A percentile compares a stretch with the other conserved stretches of the same genome.
phyloP scores from a whole-genome alignment of 2,113 vertebrate species.

The Notarius quadriscutis region DNA sequence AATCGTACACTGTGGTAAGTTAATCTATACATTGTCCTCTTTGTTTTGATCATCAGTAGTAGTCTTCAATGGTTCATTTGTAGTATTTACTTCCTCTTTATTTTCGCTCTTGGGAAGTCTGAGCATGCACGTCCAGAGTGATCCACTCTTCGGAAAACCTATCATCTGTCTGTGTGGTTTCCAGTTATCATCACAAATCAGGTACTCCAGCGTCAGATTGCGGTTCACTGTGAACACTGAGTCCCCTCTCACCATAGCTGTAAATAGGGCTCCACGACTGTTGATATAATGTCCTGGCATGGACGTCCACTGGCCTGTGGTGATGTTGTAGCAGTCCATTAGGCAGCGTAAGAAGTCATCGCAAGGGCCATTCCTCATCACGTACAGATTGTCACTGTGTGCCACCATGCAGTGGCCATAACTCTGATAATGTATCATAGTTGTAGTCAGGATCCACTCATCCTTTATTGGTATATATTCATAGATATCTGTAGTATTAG shows the following conservation, averaged over 20 bases:
- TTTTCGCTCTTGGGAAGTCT: constrained; percentile 74
- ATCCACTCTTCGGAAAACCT: constrained; percentile 87
- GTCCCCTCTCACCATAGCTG: constrained; percentile 80
- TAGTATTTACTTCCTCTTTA: constrained; percentile 40
- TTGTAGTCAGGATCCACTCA: constrained; percentile 76
- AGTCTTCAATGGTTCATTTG: constrained; percentile 34
- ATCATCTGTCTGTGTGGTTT: constrained; percentile 81
- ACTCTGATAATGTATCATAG: constrained; percentile 83
- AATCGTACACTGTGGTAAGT: not conserved
- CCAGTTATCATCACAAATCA: constrained; percentile 78
- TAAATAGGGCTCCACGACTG: constrained; percentile 96
- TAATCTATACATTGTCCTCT: not conserved
- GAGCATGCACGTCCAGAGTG: constrained; percentile 89
- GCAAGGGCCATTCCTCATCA: constrained; percentile 89
- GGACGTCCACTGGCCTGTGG: constrained; percentile 85
- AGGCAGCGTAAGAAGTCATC: constrained; percentile 90
- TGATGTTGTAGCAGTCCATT: constrained; percentile 90
- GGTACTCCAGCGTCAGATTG: constrained; percentile 83
- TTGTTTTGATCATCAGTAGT: constrained; percentile 4
- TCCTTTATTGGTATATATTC: constrained; percentile 77
- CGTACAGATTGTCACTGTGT: constrained; percentile 86
- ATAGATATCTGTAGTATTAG: constrained; percentile 84
- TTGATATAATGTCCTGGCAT: constrained; percentile 88
- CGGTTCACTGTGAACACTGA: constrained; percentile 89
- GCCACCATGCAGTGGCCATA: constrained; percentile 95